phyloP scores from a whole-genome alignment of 2,888 invertebrate genomes.

The Prosopocoilus inquinatus region DNA sequence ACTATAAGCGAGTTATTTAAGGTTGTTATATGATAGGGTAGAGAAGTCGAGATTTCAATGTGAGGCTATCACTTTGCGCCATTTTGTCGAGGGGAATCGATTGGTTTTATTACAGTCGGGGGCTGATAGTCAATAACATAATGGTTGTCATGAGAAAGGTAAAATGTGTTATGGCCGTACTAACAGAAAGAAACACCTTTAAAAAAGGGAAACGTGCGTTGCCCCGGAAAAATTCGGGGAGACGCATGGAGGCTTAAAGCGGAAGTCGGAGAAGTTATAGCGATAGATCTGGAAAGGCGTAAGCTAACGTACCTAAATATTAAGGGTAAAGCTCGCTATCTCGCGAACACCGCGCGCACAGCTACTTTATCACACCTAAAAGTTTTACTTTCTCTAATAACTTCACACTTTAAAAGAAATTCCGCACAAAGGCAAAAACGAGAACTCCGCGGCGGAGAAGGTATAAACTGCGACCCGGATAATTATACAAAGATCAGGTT shows the following conservation, averaged over 20 bases:
- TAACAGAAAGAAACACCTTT: too few species aligned
- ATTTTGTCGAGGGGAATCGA: conserved; percentile 6
- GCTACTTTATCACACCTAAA: conserved; percentile 10
- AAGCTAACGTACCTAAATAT: conserved; percentile 4
- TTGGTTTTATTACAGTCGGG: neutral
- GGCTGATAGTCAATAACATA: conserved; percentile 4
- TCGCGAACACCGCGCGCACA: neutral
- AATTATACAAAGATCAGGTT: too few species aligned
- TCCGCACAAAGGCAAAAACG: conserved; percentile 7
- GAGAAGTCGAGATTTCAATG: too few species aligned
- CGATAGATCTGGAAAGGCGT: conserved; percentile 9
- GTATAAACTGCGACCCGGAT: neutral
- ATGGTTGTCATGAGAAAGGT: conserved; percentile 7
- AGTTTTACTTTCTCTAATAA: neutral
- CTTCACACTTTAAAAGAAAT: conserved; percentile 3
- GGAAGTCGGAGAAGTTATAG: conserved; percentile 12
- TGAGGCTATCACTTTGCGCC: conserved; percentile 5
- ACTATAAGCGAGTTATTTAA: too few species aligned
- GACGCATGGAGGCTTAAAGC: conserved; percentile 7
- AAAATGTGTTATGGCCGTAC: neutral
- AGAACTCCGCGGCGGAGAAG: conserved; percentile 1
- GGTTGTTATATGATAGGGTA: too few species aligned
- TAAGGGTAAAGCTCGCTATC: conserved; percentile 6
- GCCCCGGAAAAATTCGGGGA: neutral
- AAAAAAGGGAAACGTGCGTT: too few species aligned